Percentiles rank a stretch among this genome's conserved stretches.
Conservation (phyloP, 2,888 invertebrate genomes). For the Parthenolecanium corni region DNA sequence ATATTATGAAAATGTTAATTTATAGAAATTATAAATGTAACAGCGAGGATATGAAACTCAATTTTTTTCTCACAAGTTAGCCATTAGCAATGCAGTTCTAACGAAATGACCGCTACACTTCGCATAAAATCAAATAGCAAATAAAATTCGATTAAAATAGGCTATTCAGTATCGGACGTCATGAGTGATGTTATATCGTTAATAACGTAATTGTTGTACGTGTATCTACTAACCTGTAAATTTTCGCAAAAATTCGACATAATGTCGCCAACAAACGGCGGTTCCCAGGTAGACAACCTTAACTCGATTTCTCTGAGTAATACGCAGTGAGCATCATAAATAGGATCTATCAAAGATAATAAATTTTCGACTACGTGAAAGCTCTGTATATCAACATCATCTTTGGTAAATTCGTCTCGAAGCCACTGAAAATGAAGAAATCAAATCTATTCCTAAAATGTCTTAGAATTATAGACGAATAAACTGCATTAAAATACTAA, state of each 20-base stretch:
- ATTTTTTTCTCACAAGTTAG: too few species aligned
- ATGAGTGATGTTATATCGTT: too few species aligned
- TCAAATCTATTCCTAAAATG: not conserved
- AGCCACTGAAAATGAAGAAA: constrained; percentile 49
- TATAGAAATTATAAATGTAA: too few species aligned
- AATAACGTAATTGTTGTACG: too few species aligned
- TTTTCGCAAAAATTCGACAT: constrained; percentile 54
- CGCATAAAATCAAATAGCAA: too few species aligned
- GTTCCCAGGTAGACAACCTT: constrained; percentile 60
- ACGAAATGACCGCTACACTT: too few species aligned
- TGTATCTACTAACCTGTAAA: constrained; percentile 45
- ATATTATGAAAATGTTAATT: too few species aligned
- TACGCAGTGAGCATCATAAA: constrained; percentile 69
- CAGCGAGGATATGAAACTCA: too few species aligned
- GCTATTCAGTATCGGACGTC: too few species aligned
- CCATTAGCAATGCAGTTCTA: too few species aligned
- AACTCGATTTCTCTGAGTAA: constrained; percentile 69
- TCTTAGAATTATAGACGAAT: not conserved
- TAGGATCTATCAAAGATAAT: constrained; percentile 52
- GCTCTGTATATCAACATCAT: constrained; percentile 48
- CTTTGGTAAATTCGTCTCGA: constrained; percentile 54
- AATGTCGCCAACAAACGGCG: constrained; percentile 41
- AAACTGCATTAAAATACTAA: constrained; percentile 41
- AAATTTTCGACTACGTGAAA: constrained; percentile 48
- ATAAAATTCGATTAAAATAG: too few species aligned